Conservation (phyloP, 2,113 vertebrate genomes). For the Podarcis muralis region DNA sequence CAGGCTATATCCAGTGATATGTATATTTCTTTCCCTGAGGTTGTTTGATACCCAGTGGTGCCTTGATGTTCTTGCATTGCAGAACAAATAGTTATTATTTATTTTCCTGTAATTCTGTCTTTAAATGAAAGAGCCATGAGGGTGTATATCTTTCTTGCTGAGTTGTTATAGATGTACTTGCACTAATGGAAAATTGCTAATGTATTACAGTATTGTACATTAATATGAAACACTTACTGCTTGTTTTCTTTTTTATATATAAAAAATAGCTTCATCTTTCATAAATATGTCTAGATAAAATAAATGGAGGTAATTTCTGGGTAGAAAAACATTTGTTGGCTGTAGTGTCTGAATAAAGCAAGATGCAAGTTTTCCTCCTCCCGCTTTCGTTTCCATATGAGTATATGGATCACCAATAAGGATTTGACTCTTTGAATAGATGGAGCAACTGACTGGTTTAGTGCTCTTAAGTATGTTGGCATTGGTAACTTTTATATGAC, state of each 20-base stretch:
- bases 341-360: background rate
- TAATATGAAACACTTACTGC: background rate
- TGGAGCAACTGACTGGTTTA: background rate
- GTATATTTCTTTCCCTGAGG: background rate
- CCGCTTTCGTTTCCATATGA: background rate
- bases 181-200: background rate
- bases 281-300: background rate
- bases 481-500: background rate
- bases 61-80: background rate
- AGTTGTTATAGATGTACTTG: slow-evolving; percentile 10
- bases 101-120: background rate
- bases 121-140: background rate
- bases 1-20: background rate
- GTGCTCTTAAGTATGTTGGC: background rate
- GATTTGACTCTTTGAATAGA: background rate
- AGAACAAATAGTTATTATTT: background rate
- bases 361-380: background rate
- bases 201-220: background rate
- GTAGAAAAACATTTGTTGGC: background rate
- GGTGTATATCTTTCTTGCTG: background rate
- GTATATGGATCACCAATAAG: background rate
- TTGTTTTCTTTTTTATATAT: background rate
- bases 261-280: background rate
- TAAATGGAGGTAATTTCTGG: background rate
- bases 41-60: background rate